These are phyloP conservation scores for Pygoscelis adeliae DNA, from an alignment of 2,113 vertebrate genomes.

Conservation along the genomic window DNA sequence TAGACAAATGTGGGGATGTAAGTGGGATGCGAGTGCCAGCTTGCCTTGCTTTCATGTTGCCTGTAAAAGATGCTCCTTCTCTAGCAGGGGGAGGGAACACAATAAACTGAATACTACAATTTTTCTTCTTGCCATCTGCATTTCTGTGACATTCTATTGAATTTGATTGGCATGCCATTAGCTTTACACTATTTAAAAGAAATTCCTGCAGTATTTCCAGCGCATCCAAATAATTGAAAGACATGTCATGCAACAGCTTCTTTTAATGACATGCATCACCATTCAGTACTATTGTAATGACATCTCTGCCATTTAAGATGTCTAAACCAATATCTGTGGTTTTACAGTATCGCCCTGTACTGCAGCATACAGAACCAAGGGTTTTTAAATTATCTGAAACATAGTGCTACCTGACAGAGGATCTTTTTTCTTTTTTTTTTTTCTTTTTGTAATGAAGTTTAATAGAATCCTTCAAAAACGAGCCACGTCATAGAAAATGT, in stretches of 20 bases:
- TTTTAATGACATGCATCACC: conserved; percentile 26
- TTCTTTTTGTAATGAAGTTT: not conserved
- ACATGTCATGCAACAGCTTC: conserved; percentile 14
- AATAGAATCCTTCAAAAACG: not conserved
- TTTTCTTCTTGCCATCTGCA: not conserved
- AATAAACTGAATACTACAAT: not conserved
- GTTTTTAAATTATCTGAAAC: not conserved
- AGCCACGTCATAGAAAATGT: not conserved
- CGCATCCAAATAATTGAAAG: conserved; percentile 29
- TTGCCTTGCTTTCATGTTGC: not conserved
- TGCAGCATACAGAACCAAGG: not conserved
- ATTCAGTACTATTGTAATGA: conserved; percentile 18
- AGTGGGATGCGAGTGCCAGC: not conserved
- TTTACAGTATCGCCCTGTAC: not conserved
- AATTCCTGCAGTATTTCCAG: conserved; percentile 25
- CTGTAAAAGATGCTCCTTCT: not conserved
- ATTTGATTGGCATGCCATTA: conserved; percentile 40
- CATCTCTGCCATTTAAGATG: not conserved
- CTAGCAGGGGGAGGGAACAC: not conserved
- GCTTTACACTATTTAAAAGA: conserved; percentile 26
- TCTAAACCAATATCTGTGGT: conserved; percentile 4
- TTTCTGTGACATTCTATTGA: not conserved
- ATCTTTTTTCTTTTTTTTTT: not conserved
- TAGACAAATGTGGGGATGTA: not conserved
- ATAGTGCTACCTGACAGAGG: not conserved